A percentile compares a stretch with the other conserved stretches of the same genome.
Conservation (phyloP, 2,888 invertebrate genomes). For the Apodemia hepburni region DNA sequence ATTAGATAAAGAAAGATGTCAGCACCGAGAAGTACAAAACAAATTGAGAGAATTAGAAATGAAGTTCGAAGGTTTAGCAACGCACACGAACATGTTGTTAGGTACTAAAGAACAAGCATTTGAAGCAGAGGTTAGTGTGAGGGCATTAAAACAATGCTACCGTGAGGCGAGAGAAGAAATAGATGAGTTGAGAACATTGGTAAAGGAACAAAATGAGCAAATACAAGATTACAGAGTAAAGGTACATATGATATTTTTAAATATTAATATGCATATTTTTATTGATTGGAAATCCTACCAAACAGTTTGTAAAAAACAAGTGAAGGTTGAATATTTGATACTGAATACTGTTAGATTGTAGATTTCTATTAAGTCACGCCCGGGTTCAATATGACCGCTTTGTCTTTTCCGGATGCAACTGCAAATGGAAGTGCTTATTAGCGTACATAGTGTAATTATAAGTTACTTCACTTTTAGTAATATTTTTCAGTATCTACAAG, state of each 20-base stretch:
- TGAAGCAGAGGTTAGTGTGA: conserved; percentile 74
- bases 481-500: conserved; percentile 75
- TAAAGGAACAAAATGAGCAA: conserved; percentile 84
- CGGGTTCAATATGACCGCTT: no score
- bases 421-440: no score
- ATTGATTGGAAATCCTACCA: no score
- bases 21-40: conserved; percentile 73
- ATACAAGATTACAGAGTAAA: conserved; percentile 86
- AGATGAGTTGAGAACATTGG: conserved; percentile 80
- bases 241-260: conserved; percentile 39
- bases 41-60: conserved; percentile 63
- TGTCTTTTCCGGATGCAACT: no score
- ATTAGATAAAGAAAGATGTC: conserved; percentile 80
- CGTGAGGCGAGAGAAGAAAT: conserved; percentile 76
- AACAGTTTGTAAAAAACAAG: no score
- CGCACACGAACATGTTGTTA: conserved; percentile 61
- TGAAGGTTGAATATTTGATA: no score
- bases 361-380: no score
- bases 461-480: no score
- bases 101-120: conserved; percentile 82
- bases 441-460: no score
- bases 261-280: no score
- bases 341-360: no score
- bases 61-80: conserved; percentile 50
- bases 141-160: conserved; percentile 77